Evolutionary conservation across 2,888 invertebrate species (phyloP).

Genomic region (Rhorus exstirpatorius): DNA sequence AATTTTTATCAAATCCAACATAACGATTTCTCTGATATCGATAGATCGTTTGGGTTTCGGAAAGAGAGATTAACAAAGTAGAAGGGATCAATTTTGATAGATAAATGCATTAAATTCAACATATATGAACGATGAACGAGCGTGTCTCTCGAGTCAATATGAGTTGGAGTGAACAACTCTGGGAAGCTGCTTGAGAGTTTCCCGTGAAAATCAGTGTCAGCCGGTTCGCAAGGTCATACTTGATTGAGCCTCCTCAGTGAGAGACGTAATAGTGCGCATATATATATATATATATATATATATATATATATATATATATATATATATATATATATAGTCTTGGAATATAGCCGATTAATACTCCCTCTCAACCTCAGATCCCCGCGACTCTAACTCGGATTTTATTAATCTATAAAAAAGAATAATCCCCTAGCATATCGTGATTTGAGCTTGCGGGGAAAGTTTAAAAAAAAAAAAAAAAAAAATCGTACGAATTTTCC

Average conservation of each 20-base stretch:
- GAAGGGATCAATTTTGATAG: slow-evolving; percentile 10
- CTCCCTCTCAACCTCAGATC: too few relatives aligned
- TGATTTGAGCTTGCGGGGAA: too few relatives aligned
- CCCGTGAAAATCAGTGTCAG: slow-evolving; percentile 79
- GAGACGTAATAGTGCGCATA: slow-evolving; percentile 70
- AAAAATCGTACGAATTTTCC: too few relatives aligned
- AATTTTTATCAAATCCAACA: slow-evolving; percentile 37
- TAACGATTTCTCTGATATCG: slow-evolving; percentile 41
- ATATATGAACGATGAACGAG: not conserved
- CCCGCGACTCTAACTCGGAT: too few relatives aligned
- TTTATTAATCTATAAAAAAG: too few relatives aligned
- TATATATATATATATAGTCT: too few relatives aligned
- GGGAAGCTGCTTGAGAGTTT: slow-evolving; percentile 69
- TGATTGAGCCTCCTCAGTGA: slow-evolving; percentile 74
- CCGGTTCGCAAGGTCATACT: slow-evolving; percentile 80
- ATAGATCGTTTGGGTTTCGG: slow-evolving; percentile 27
- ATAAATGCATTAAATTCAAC: slow-evolving; percentile 32
- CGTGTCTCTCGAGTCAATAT: slow-evolving; percentile 38
- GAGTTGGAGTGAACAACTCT: slow-evolving; percentile 51
- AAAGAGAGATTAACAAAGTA: not conserved
- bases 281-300: slow-evolving; percentile 72
- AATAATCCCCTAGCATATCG: too few relatives aligned
- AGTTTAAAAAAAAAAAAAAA: too few relatives aligned
- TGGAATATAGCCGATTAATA: too few relatives aligned
- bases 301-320: slow-evolving; percentile 68